phyloP scores from a whole-genome alignment of 1,140 invertebrate genomes.

The Idris sp. region DNA sequence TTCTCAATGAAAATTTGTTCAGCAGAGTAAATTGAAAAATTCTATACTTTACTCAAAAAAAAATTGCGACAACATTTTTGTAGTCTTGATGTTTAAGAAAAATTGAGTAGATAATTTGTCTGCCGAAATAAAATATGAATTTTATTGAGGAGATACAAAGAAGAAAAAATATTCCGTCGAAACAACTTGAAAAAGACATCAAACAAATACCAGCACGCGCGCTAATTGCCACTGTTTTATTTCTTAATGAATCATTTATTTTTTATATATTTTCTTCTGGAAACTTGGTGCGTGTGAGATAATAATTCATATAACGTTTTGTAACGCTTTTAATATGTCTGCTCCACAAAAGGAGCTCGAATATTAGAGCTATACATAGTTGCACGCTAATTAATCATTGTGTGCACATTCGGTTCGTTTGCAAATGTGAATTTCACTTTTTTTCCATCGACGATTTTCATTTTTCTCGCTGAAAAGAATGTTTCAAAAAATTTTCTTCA shows the following conservation, averaged over 20 bases:
- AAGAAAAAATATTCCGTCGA: conserved; percentile 2
- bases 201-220: conserved; percentile 23
- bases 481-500: too few relatives aligned
- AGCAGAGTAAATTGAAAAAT: too few relatives aligned
- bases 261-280: conserved; percentile 30
- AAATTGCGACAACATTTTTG: too few relatives aligned
- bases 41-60: too few relatives aligned
- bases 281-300: conserved; percentile 18
- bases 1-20: too few relatives aligned
- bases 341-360: conserved; percentile 8
- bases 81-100: too few relatives aligned
- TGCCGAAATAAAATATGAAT: background rate
- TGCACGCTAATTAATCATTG: conserved; percentile 23
- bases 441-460: too few relatives aligned
- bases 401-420: background rate
- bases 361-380: conserved; percentile 11
- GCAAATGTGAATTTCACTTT: too few relatives aligned
- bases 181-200: conserved; percentile 45
- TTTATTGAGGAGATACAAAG: conserved; percentile 23
- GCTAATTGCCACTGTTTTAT: conserved; percentile 40
- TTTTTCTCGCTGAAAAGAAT: too few relatives aligned
- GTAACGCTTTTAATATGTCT: conserved; percentile 17
- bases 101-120: too few relatives aligned
- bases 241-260: conserved; percentile 52
- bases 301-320: conserved; percentile 39